These are phyloP conservation scores for Rhyacophila evoluta DNA, from an alignment of 2,888 invertebrate species.

Conservation along the genomic window DNA sequence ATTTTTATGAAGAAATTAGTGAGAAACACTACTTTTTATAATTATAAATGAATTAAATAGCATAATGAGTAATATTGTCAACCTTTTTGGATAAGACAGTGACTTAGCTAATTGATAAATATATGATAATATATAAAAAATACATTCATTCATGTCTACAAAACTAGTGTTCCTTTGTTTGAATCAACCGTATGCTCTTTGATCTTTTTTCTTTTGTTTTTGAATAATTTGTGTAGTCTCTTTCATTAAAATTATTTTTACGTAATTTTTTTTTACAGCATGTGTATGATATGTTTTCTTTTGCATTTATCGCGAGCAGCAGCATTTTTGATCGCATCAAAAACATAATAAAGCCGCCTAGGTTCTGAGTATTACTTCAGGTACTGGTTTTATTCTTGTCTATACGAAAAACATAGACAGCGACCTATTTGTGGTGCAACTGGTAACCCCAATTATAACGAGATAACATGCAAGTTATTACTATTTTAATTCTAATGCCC, in stretches of 20 bases:
- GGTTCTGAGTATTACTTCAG: slow-evolving; percentile 99
- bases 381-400: slow-evolving; percentile 83
- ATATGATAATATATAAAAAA: no score
- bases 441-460: not conserved
- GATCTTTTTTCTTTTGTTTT: slow-evolving; percentile 40
- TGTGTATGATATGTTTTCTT: slow-evolving; percentile 60
- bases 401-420: not conserved
- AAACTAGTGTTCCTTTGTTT: no score
- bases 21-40: no score
- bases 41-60: no score
- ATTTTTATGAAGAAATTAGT: no score
- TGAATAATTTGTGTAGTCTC: not conserved
- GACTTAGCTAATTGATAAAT: no score
- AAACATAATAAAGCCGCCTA: slow-evolving; percentile 67
- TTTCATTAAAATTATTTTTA: slow-evolving; percentile 55
- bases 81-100: no score
- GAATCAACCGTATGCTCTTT: no score
- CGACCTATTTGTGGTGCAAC: not conserved
- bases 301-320: slow-evolving; percentile 50
- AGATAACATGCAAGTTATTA: not conserved
- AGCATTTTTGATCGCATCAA: slow-evolving; percentile 32
- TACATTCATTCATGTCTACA: no score
- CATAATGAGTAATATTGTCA: no score
- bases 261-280: slow-evolving; percentile 62
- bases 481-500: not conserved